phyloP scores from a whole-genome alignment of 1,140 invertebrate genomes.

The Centruroides vittatus region DNA sequence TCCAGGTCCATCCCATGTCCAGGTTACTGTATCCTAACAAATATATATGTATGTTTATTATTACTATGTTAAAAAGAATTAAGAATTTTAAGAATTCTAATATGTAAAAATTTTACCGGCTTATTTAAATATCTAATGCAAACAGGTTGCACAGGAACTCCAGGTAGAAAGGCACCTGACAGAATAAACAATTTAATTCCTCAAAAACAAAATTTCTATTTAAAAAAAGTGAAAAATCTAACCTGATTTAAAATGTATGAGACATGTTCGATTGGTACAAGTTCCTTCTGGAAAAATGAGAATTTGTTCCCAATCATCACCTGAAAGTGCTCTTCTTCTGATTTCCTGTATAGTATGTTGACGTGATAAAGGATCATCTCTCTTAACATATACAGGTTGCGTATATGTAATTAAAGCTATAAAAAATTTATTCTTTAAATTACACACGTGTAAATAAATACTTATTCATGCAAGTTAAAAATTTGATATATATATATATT shows the following conservation, averaged over 20 bases:
- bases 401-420: conserved; percentile 30
- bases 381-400: conserved; percentile 82
- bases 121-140: conserved; percentile 82
- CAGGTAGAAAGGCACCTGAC: conserved; percentile 52
- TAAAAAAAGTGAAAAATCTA: conserved; percentile 26
- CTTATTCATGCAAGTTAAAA: too few species aligned
- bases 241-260: conserved; percentile 88
- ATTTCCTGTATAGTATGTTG: conserved; percentile 85
- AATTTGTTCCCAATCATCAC: conserved; percentile 83
- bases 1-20: conserved; percentile 95
- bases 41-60: background rate
- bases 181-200: background rate
- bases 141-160: conserved; percentile 86
- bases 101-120: conserved; percentile 30
- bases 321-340: conserved; percentile 61
- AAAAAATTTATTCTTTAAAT: too few species aligned
- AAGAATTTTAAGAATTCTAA: background rate
- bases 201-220: too few species aligned
- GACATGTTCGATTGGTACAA: conserved; percentile 79
- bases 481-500: too few species aligned
- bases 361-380: conserved; percentile 80
- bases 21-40: conserved; percentile 68
- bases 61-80: too few species aligned
- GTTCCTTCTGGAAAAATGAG: conserved; percentile 93
- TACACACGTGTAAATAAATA: too few species aligned